Evolutionary conservation across 1,140 invertebrate genomes (phyloP).

Genomic region (Eurosta solidaginis): DNA sequence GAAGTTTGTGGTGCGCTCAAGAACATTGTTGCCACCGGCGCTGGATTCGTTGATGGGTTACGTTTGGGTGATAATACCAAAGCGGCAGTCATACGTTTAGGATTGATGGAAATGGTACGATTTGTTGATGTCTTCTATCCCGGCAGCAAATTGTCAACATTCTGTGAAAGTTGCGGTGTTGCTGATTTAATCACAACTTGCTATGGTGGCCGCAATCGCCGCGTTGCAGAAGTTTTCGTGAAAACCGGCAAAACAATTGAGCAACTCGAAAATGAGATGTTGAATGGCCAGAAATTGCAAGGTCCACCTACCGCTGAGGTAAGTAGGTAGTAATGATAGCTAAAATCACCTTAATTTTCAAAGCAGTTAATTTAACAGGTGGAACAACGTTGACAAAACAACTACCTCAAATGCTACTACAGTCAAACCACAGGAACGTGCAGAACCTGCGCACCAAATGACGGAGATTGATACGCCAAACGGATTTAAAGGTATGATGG

Average conservation of each 20-base stretch:
- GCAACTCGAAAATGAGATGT: conserved; percentile 90
- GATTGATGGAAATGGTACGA: conserved; percentile 97
- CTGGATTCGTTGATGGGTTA: conserved; percentile 96
- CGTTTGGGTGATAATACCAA: conserved; percentile 97
- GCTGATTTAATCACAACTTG: conserved; percentile 99
- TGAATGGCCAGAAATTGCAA: conserved; percentile 98
- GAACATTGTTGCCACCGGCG: conserved; percentile 96
- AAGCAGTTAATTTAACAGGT: no score
- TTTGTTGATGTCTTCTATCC: conserved; percentile 90
- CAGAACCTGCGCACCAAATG: no score
- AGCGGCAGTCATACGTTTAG: conserved; percentile 95
- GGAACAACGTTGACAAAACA: no score
- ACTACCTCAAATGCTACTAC: no score
- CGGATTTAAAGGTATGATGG: no score
- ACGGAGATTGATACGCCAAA: no score
- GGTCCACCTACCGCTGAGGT: conserved; percentile 95
- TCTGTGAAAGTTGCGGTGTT: conserved; percentile 98
- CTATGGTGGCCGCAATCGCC: conserved; percentile 95
- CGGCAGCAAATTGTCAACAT: conserved; percentile 85
- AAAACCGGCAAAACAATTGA: conserved; percentile 90
- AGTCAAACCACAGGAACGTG: no score
- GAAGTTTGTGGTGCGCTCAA: conserved; percentile 99
- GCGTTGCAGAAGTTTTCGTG: conserved; percentile 94
- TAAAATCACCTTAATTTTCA: no score
- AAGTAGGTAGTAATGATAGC: no score